A percentile compares a stretch with the other conserved stretches of the same genome.
Conservation (phyloP, 2,888 invertebrate species). For the Micoletzkya japonica region DNA sequence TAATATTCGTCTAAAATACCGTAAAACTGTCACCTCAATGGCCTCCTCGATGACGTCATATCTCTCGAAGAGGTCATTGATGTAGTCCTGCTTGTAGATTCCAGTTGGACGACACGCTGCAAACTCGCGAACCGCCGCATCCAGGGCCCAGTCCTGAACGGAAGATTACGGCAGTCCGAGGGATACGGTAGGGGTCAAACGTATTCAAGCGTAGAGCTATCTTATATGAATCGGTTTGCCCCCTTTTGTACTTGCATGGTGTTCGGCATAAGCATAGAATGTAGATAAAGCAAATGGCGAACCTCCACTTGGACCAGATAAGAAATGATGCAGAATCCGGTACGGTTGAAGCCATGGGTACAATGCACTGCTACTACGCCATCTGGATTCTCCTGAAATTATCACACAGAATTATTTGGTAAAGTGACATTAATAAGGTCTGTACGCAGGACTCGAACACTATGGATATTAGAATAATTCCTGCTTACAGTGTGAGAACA, state of each 20-base stretch:
- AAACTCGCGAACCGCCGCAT: constrained; percentile 81
- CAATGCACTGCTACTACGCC: constrained; percentile 78
- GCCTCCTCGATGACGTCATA: constrained; percentile 75
- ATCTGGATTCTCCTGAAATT: constrained; percentile 44
- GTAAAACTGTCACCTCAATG: constrained; percentile 35
- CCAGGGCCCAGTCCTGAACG: constrained; percentile 69
- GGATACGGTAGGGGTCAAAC: too few species aligned
- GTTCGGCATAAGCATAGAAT: too few species aligned
- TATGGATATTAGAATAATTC: too few species aligned
- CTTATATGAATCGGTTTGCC: too few species aligned
- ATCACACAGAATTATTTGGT: too few species aligned
- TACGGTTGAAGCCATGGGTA: constrained; percentile 97
- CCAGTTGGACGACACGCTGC: constrained; percentile 80
- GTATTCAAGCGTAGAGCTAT: too few species aligned
- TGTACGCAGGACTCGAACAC: too few species aligned
- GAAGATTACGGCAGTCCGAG: too few species aligned
- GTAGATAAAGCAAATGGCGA: too few species aligned
- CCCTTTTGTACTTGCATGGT: too few species aligned
- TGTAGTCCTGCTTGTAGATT: constrained; percentile 95
- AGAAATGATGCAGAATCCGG: constrained; percentile 89
- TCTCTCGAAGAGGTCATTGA: constrained; percentile 81
- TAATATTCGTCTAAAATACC: too few species aligned
- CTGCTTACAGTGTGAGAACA: not conserved
- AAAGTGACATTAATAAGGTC: too few species aligned
- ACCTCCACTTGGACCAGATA: constrained; percentile 79